Base-by-base conservation (phyloP, 1,140 invertebrate genomes). In the Meteorus sp. region DNA sequence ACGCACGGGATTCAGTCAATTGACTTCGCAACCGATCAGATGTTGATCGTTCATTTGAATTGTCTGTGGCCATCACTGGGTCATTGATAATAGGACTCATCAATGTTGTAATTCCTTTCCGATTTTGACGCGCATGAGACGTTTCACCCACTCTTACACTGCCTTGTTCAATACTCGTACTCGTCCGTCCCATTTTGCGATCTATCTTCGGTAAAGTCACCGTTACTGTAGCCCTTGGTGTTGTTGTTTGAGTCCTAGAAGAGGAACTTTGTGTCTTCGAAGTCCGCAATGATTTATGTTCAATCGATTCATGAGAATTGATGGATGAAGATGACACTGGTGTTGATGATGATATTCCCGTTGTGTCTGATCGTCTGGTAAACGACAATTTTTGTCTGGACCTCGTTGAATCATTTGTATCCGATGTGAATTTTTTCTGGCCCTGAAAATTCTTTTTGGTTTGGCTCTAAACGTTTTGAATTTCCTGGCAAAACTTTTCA, bases 391-490 rank as follows among this genome's bases (percentile, higher is more conserved):
- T 80, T 62, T 70, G 64, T 64, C 64, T 70, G 27, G 77, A 77
- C 29, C 71, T 69, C 54, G 72, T 65, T 7, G 74, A 63, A 55
- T 75, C 77, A 9, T 72, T 59, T 3, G 66, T 45, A 19, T 56
- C 59, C 9, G 45, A 31, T 64, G 8, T 68, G 37, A 54, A 69
- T 47, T 69, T 70, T 74, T 60, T 78, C 76, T 27, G 47, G 27
- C 63, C 75, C 78, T 80, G 75, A 71, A 79, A 77, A 72, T 25
- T 70, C 55, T 69, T n/a, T n/a, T 61, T 65, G 57, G 55, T 65
- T 69, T 35, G 45, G 53, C 57, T 63, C 55, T 60, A 57, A 56
- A 47, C n/a, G 44, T 47, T 57, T 25, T 50, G 31, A 52, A 41
- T 55, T 33, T n/a, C n/a, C n/a, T n/a, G n/a, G n/a, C n/a, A 51